Base-by-base conservation (phyloP, 1,140 invertebrate species). In the Drosophila busckii region DNA sequence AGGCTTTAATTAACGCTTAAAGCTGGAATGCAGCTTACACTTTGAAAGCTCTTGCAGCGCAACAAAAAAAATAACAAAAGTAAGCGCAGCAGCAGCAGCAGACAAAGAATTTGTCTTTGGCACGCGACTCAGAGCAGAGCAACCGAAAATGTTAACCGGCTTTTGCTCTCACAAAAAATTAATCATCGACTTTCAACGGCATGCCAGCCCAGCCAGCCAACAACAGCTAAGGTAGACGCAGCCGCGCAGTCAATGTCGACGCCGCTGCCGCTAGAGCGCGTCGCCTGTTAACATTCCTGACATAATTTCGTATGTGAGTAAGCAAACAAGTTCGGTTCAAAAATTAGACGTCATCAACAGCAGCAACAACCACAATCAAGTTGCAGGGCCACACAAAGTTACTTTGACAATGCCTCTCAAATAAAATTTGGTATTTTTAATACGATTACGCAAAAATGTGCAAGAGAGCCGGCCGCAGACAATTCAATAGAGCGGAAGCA, bases 301-400 rank as follows among this genome's bases (percentile, higher is more conserved):
- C 75, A 82, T 82, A 82, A 82, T 82, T 82, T 62, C 44, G 65
- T 70, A 49, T 82, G 75, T 82, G 76, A 82, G 60, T 82, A 82
- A 82, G 75, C 75, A 82, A 82, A 82, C 75, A 60, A 73, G 76
- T 82, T 82, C 65, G 75, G 58, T 12, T 28, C 28, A 67, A 82
- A 67, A 67, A 80, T 80, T 80, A 80, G 69, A 82, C 69, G 75
- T 78, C 71, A 78, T 78, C 67, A 56, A 56, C 50, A 54, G 26
- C 61, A 52, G 29, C 64, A 50, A 22, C 56, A 31, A 34, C 19
- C 16, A 38, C 16, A 32, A 41, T 8, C 38, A 28, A 17, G 52
- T 35, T 62, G 42, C 49, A 35, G 35, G 12, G 35, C 12, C 35
- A 15, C 66, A 58, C 32, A 61, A 42, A 31, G 16, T 31, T 12